Evolutionary conservation across 2,113 vertebrate species (phyloP), one percentile per base, ranked within the genome.

Genomic region (Neolamprologus hecqui): DNA sequence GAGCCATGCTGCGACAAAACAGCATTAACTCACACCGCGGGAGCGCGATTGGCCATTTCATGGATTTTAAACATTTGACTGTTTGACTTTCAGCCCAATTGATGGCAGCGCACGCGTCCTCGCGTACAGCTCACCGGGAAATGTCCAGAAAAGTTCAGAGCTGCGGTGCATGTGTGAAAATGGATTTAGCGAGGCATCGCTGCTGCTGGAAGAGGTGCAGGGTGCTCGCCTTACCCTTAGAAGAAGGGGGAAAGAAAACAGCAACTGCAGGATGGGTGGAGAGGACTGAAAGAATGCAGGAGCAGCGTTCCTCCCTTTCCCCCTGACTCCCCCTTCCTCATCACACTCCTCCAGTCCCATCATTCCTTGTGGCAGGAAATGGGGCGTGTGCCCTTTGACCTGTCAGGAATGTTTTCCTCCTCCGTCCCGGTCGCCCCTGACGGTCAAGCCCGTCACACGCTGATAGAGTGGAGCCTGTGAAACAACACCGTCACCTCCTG

Each of bases 301-400:
- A 63, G 51, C 63, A 23, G 11, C 17, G n/a, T 33, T 77, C 60
- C 73, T 63, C 86, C 58, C 35, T 17, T 37, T 73, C n/a, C 57
- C 53, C 70, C 53, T 0, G 17, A 37, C 63, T 47, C 45, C 54
- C 79, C 82, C 31, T 58, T 81, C 42, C 86, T 84, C 73, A 58
- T 83, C 83, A 75, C 31, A 37, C 81, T 86, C 70, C 77, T 75
- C 82, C 88, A 81, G 23, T 85, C 88, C 84, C 73, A 28, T 88
- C 86, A 47, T 89, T 81, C 88, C 19, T 23, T 84, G 86, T 87
- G 81, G 75, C 92, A 95, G 94, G 95, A 95, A 95, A 91, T 23
- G 51, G 68, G 73, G 55, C 40, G 9, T 90, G 93, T 93, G 91
- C 85, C 92, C 91, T 93, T 90, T 94, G 92, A 94, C 94, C 90